phyloP scores from a whole-genome alignment of 1,140 invertebrate species.

The Aphaenogaster floridana region DNA sequence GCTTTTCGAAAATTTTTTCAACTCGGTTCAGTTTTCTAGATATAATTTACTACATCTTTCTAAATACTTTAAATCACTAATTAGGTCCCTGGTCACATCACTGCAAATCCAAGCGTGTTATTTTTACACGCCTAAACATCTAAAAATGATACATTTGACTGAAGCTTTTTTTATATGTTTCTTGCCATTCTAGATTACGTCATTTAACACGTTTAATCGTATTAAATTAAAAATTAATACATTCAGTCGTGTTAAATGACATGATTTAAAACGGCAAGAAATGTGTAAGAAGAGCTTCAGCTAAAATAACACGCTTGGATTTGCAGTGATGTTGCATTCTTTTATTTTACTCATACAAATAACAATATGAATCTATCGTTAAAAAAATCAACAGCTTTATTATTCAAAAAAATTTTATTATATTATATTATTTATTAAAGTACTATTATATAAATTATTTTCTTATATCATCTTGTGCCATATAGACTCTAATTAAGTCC shows the following conservation, averaged over 20 bases:
- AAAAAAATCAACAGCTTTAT: neutral
- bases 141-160: too few relatives aligned
- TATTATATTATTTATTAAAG: neutral
- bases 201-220: too few relatives aligned
- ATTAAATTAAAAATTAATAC: too few relatives aligned
- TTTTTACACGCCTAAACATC: too few relatives aligned
- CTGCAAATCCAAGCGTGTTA: neutral
- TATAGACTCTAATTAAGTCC: neutral
- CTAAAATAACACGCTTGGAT: too few relatives aligned
- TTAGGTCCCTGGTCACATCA: neutral
- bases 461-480: neutral
- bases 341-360: neutral
- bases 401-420: neutral
- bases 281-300: too few relatives aligned
- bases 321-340: neutral
- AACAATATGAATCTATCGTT: neutral
- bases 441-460: neutral
- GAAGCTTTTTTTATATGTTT: too few relatives aligned
- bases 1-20: neutral
- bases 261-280: too few relatives aligned
- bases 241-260: too few relatives aligned
- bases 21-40: neutral
- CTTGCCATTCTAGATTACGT: too few relatives aligned
- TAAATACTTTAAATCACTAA: conserved; percentile 5
- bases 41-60: neutral